Conservation (phyloP, 2,797 vertebrate species). For the Potorous gilbertii region DNA sequence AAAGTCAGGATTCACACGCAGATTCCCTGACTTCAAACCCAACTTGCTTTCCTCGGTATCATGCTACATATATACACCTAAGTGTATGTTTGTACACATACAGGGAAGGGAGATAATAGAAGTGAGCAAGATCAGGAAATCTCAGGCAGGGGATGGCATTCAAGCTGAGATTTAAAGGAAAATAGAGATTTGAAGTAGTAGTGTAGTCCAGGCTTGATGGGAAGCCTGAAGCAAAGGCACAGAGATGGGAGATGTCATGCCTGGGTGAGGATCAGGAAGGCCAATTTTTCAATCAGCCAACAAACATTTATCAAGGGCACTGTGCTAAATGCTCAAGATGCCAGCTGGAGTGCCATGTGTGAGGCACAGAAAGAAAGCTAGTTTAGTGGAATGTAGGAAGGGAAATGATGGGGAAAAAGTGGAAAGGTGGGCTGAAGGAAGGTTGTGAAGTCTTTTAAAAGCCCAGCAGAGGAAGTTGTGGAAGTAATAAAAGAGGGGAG, state of each 20-base stretch:
- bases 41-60: background rate
- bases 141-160: background rate
- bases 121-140: background rate
- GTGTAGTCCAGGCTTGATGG: background rate
- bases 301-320: background rate
- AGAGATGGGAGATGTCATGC: background rate
- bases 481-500: background rate
- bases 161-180: background rate
- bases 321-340: background rate
- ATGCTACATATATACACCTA: background rate
- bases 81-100: background rate
- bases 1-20: background rate
- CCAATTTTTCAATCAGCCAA: background rate
- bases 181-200: background rate
- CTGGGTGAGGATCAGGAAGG: background rate
- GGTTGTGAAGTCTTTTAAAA: background rate
- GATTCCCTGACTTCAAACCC: background rate
- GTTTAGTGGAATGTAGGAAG: background rate
- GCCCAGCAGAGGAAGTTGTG: background rate
- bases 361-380: background rate
- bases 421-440: background rate
- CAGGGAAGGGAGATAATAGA: background rate
- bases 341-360: background rate
- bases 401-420: background rate
- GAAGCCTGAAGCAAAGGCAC: background rate